Evolutionary conservation across 2,888 invertebrate genomes (phyloP).

Genomic region (Chrysomela aeneicollis): DNA sequence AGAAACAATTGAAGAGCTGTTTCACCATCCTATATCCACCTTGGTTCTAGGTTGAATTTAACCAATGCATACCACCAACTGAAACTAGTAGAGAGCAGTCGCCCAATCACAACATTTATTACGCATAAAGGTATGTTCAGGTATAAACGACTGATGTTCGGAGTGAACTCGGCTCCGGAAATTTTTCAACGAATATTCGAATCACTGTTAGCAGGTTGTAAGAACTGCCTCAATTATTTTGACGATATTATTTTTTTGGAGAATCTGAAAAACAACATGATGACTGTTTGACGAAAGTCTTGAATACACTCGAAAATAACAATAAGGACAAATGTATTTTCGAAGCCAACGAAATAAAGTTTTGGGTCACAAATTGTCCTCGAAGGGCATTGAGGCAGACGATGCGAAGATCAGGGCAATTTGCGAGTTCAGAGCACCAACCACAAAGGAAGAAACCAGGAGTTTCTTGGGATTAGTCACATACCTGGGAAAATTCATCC

Average conservation of each 20-base stretch:
- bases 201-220: conserved; percentile 46
- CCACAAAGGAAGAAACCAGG: conserved; percentile 38
- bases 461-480: conserved; percentile 42
- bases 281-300: too few relatives aligned
- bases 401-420: conserved; percentile 29
- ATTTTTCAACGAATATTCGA: conserved; percentile 49
- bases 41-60: too few relatives aligned
- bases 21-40: too few relatives aligned
- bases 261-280: conserved; percentile 41
- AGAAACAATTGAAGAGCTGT: too few relatives aligned
- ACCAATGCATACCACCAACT: conserved; percentile 39
- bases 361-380: conserved; percentile 53
- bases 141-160: conserved; percentile 56
- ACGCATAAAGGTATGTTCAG: conserved; percentile 43
- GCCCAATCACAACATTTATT: conserved; percentile 40
- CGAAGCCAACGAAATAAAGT: too few relatives aligned
- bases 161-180: conserved; percentile 50
- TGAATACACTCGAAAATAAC: too few relatives aligned
- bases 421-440: conserved; percentile 39
- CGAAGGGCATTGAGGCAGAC: conserved; percentile 37
- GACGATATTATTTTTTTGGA: conserved; percentile 50
- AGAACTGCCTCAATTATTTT: conserved; percentile 47
- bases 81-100: conserved; percentile 14
- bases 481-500: conserved; percentile 39
- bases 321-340: conserved; percentile 28